These are phyloP conservation scores for Mizuhopecten yessoensis DNA, from an alignment of 1,140 invertebrate genomes.

Conservation along the genomic window DNA sequence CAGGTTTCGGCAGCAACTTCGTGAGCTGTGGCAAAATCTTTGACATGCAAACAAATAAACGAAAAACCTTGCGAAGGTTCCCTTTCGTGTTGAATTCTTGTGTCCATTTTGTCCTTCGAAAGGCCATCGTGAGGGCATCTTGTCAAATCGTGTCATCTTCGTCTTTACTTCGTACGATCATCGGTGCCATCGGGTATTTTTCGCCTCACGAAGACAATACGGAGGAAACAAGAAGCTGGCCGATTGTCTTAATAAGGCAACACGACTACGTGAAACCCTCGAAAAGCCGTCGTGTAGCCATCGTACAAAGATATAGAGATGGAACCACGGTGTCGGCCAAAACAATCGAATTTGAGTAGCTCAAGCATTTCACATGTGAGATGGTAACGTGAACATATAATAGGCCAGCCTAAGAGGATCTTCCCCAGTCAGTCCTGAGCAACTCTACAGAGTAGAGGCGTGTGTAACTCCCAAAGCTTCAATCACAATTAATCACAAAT, in stretches of 20 bases:
- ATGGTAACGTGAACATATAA: no score
- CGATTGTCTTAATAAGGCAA: slow-evolving; percentile 57
- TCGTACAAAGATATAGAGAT: slow-evolving; percentile 15
- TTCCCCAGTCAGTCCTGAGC: no score
- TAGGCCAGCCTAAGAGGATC: no score
- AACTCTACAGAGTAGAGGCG: no score
- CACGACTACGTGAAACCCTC: slow-evolving; percentile 58
- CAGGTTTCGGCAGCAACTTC: slow-evolving; percentile 54
- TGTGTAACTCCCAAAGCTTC: no score
- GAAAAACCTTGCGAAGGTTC: slow-evolving; percentile 55
- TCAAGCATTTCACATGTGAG: no score
- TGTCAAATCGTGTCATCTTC: slow-evolving; percentile 53
- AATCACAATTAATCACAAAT: no score
- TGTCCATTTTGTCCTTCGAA: slow-evolving; percentile 46
- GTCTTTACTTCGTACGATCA: slow-evolving; percentile 47
- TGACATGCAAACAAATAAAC: slow-evolving; percentile 51
- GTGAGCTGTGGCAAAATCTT: slow-evolving; percentile 48
- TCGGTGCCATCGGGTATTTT: slow-evolving; percentile 42
- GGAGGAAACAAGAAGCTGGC: no score
- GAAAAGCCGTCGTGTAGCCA: slow-evolving; percentile 45
- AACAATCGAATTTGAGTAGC: slow-evolving; percentile 55
- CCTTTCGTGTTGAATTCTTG: slow-evolving; percentile 58
- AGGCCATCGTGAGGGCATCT: slow-evolving; percentile 53
- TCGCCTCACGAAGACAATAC: no score
- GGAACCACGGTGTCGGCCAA: slow-evolving; percentile 55